These are phyloP conservation scores for Colossoma macropomum DNA, from an alignment of 2,113 vertebrate genomes.

Conservation along the genomic window DNA sequence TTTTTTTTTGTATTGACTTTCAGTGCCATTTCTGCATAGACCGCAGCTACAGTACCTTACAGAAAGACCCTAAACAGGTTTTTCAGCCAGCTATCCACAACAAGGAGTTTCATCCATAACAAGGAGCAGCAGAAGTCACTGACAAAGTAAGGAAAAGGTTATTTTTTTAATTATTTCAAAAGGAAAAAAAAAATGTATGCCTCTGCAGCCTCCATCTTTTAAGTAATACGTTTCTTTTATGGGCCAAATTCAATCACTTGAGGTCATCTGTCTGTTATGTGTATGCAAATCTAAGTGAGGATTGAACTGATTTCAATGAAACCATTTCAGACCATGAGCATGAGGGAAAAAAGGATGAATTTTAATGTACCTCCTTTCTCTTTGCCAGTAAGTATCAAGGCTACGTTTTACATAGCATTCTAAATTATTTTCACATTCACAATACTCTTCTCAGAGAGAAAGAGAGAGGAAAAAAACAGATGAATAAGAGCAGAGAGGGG, in stretches of 20 bases:
- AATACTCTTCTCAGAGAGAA: conserved; percentile 60
- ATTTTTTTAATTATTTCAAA: conserved; percentile 73
- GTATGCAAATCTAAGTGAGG: conserved; percentile 72
- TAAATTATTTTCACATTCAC: conserved; percentile 71
- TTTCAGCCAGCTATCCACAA: background rate
- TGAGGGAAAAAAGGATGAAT: conserved; percentile 64
- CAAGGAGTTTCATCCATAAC: background rate
- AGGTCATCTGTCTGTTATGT: conserved; percentile 78
- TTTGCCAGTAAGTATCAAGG: conserved; percentile 74
- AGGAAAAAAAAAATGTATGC: conserved; percentile 72
- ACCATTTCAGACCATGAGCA: conserved; percentile 67
- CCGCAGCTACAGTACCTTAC: background rate
- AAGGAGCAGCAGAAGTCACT: conserved; percentile 54
- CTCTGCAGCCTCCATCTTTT: conserved; percentile 66
- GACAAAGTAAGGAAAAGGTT: conserved; percentile 61
- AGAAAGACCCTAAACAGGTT: background rate
- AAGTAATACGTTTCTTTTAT: conserved; percentile 72
- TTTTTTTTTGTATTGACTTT: conserved; percentile 9
- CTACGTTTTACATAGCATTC: conserved; percentile 73
- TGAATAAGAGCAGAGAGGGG: conserved; percentile 63
- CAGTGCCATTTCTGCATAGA: background rate
- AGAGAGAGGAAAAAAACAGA: conserved; percentile 49
- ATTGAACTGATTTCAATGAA: conserved; percentile 76
- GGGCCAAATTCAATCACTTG: conserved; percentile 77
- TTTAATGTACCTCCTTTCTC: conserved; percentile 71